Evolutionary conservation across 2,113 vertebrate species (phyloP), one percentile per base, ranked within the genome.

Genomic region (Siniperca knerii): DNA sequence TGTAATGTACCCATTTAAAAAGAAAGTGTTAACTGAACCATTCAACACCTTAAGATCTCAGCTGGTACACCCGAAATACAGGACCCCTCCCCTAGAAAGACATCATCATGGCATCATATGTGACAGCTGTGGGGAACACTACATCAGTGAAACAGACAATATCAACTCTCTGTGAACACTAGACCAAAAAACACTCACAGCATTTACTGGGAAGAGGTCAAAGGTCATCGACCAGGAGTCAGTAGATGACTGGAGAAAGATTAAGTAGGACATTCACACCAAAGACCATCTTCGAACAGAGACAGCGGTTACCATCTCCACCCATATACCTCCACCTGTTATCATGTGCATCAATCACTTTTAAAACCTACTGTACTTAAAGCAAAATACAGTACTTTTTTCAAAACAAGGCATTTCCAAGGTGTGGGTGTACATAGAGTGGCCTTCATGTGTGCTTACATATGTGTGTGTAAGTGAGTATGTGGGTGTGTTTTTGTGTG

Each of bases 361-460:
- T 54, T 37, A 23, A 23, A 6, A 37, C 25, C 2, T 8, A 48
- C 15, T 50, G 15, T 18, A 50, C 15, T 50, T 50, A 44, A 10
- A 44, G 9, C 8, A 20, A 67, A 46, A 67, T 54, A 15, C 8
- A 70, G 25, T 21, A 9, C 29, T 54, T 61, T 42, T 44, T 62
- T 20, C 1, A 37, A 57, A 74, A 75, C 6, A 37, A 61, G n/a
- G 23, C 33, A n/a, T 65, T 73, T 75, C 57, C 66, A 88, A 82
- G 33, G 15, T 65, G 29, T 77, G 62, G 8, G 4, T 20, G 21
- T 16, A 66, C 18, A 46, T 16, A 48, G 6, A 21, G 16, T 18
- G 10, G 11, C 4, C 21, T n/a, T 42, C 12, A 4, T 20, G 12
- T 57, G 23, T 25, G 40, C 13, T 7, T 18, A 7, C n/a, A 11